These are phyloP conservation scores for Pandemis cinnamomeana DNA, from an alignment of 2,888 invertebrate species.

Conservation along the genomic window DNA sequence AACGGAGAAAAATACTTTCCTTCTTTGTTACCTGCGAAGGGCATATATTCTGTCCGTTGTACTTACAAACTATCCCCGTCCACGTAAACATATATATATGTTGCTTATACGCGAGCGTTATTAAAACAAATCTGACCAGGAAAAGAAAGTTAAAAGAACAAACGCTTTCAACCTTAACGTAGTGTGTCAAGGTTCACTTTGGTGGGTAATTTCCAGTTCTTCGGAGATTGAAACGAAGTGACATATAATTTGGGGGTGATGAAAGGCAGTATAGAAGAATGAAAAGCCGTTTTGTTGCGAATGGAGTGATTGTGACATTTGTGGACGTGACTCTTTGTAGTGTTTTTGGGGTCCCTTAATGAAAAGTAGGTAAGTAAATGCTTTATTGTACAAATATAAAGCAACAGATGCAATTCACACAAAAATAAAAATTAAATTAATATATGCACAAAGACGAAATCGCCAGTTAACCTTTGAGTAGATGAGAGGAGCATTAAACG, in stretches of 20 bases:
- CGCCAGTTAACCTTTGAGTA: too few relatives aligned
- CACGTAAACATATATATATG: background rate
- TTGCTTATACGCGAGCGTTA: conserved; percentile 1
- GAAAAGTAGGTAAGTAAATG: too few relatives aligned
- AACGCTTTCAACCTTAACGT: conserved; percentile 8
- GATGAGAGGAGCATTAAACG: too few relatives aligned
- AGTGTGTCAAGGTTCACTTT: background rate
- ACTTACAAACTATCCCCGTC: conserved; percentile 16
- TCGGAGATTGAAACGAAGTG: conserved; percentile 19
- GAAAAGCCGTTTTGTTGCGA: background rate
- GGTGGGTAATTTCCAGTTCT: background rate
- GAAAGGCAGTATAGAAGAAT: conserved; percentile 6
- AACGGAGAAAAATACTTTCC: conserved; percentile 3
- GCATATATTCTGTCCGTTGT: conserved; percentile 5
- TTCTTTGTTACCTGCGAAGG: conserved; percentile 12
- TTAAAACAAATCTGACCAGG: conserved; percentile 7
- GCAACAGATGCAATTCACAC: too few relatives aligned
- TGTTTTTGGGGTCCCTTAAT: too few relatives aligned
- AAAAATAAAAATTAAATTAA: too few relatives aligned
- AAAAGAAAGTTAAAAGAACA: background rate
- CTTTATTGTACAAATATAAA: too few relatives aligned
- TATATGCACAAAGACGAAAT: too few relatives aligned
- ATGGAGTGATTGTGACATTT: conserved; percentile 8
- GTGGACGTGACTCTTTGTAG: background rate
- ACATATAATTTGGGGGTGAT: conserved; percentile 8